Evolutionary conservation across 1,140 invertebrate species (phyloP).

Genomic region (Dinothrombium tinctorium): DNA sequence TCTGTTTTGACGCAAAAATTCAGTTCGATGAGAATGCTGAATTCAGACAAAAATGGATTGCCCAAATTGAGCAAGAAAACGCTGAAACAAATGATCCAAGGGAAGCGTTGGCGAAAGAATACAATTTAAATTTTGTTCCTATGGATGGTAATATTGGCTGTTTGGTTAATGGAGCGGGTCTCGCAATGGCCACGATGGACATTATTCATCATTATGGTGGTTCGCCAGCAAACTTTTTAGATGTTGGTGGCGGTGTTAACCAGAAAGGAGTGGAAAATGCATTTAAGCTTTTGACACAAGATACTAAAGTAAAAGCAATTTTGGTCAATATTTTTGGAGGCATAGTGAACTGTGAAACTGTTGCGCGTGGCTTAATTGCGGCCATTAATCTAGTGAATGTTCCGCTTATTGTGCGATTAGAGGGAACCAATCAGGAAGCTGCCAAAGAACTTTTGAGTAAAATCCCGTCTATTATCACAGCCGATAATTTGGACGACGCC

Average conservation of each 20-base stretch:
- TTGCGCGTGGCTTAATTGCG: slow-evolving; percentile 78
- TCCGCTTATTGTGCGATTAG: slow-evolving; percentile 73
- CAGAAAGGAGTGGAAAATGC: slow-evolving; percentile 25
- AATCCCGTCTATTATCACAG: slow-evolving; percentile 55
- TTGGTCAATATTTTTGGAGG: slow-evolving; percentile 97
- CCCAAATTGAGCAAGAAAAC: slow-evolving; percentile 35
- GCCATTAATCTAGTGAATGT: slow-evolving; percentile 58
- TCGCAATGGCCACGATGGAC: slow-evolving; percentile 99
- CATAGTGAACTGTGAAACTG: slow-evolving; percentile 92
- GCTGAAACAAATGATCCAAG: slow-evolving; percentile 61
- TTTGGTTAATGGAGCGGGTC: slow-evolving; percentile 74
- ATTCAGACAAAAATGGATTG: slow-evolving; percentile 66
- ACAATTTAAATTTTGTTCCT: slow-evolving; percentile 85
- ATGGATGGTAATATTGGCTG: slow-evolving; percentile 53
- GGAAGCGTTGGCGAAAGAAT: slow-evolving; percentile 75
- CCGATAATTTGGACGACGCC: slow-evolving; percentile 74
- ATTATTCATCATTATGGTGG: slow-evolving; percentile 84
- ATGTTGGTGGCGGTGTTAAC: slow-evolving; percentile 27
- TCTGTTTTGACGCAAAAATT: slow-evolving; percentile 94
- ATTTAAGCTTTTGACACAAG: slow-evolving; percentile 25
- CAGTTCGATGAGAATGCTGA: slow-evolving; percentile 96
- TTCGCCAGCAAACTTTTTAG: slow-evolving; percentile 68
- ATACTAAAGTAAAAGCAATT: slow-evolving; percentile 43
- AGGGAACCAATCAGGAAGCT: slow-evolving; percentile 53
- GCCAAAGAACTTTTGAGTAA: slow-evolving; percentile 43